These are phyloP conservation scores for Morpho deidamia DNA, from an alignment of 2,888 invertebrate genomes.

Conservation along the genomic window DNA sequence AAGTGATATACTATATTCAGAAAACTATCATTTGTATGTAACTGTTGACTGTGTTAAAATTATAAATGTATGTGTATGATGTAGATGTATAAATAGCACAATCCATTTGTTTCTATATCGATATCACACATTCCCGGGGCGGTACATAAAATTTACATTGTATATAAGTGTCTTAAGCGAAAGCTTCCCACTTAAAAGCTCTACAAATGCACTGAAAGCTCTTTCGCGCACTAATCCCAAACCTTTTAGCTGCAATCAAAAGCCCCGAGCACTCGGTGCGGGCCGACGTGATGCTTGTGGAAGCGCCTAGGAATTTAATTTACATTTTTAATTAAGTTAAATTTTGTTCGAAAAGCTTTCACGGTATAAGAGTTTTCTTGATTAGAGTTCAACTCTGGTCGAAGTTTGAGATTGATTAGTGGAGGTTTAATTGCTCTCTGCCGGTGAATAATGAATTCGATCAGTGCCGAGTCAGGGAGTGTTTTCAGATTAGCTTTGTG, in stretches of 20 bases:
- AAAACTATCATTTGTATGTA: no score
- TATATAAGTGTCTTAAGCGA: slow-evolving; percentile 78
- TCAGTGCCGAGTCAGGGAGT: slow-evolving; percentile 63
- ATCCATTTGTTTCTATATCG: slow-evolving; percentile 15
- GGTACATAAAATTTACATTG: slow-evolving; percentile 75
- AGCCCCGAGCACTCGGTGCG: slow-evolving; percentile 64
- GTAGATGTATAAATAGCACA: slow-evolving; percentile 6
- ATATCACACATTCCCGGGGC: slow-evolving; percentile 42
- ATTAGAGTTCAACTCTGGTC: slow-evolving; percentile 76
- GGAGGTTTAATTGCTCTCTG: slow-evolving; percentile 75
- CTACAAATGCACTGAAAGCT: slow-evolving; percentile 79
- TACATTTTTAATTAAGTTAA: slow-evolving; percentile 79
- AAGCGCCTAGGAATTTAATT: slow-evolving; percentile 78
- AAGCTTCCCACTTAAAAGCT: slow-evolving; percentile 79
- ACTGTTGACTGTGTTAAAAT: no score
- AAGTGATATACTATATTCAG: no score
- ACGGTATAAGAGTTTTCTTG: slow-evolving; percentile 78
- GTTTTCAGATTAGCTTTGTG: slow-evolving; percentile 56
- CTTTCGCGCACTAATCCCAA: slow-evolving; percentile 79
- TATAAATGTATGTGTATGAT: no score
- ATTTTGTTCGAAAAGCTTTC: slow-evolving; percentile 78
- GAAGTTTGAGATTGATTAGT: slow-evolving; percentile 79
- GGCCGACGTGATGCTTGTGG: slow-evolving; percentile 72
- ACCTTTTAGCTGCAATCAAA: slow-evolving; percentile 80
- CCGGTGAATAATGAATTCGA: slow-evolving; percentile 77